Evolutionary conservation across 2,888 invertebrate species (phyloP).

Genomic region (Gymnoscelis rufifasciata): DNA sequence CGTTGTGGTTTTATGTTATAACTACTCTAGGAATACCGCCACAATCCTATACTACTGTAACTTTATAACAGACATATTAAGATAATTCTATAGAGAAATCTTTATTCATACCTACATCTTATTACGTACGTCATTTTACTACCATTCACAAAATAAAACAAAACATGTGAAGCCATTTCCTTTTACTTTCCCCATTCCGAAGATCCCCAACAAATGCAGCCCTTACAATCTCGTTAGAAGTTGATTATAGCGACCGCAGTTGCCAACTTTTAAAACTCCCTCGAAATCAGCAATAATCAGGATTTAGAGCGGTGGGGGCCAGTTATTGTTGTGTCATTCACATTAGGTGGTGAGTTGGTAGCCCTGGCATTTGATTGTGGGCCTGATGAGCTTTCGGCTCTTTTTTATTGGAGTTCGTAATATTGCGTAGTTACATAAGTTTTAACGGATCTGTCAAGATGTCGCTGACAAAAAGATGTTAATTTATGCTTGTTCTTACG

Average conservation of each 20-base stretch:
- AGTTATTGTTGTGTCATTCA: constrained; percentile 9
- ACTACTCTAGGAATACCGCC: too few relatives aligned
- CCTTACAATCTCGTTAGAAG: constrained; percentile 50
- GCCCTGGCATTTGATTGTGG: constrained; percentile 13
- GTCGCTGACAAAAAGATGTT: neutral
- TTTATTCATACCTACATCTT: too few relatives aligned
- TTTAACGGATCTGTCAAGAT: constrained; percentile 7
- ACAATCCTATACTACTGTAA: too few relatives aligned
- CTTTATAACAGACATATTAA: too few relatives aligned
- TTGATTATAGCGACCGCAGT: constrained; percentile 58
- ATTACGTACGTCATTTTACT: too few relatives aligned
- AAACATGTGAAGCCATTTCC: neutral
- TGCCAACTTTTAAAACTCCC: constrained; percentile 41
- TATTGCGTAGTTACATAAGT: constrained; percentile 5
- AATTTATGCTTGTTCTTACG: neutral
- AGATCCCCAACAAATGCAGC: constrained; percentile 7
- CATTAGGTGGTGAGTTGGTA: constrained; percentile 11
- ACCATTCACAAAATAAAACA: neutral
- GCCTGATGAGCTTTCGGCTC: constrained; percentile 12
- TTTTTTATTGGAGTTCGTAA: constrained; percentile 9
- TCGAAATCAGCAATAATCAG: constrained; percentile 25
- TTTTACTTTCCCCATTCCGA: neutral
- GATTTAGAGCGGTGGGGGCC: constrained; percentile 24
- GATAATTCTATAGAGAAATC: too few relatives aligned
- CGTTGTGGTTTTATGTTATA: too few relatives aligned